Evolutionary conservation across 1,140 invertebrate species (phyloP), one percentile per base, ranked within the genome.

Genomic region (Harpegnathos saltator): DNA sequence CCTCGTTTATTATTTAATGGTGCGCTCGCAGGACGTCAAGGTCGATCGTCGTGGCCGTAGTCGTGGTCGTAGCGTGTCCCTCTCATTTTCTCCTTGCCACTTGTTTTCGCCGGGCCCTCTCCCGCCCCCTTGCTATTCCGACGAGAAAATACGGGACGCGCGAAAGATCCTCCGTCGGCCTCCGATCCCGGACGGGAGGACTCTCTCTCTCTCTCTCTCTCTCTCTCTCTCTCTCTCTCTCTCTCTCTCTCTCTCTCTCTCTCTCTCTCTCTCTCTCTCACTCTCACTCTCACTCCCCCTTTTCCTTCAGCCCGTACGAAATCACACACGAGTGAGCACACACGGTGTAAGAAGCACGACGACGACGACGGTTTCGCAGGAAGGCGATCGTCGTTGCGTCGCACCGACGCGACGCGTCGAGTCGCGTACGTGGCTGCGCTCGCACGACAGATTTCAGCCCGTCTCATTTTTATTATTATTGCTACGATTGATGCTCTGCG

Each of bases 381-480:
- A 7, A 33, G 33, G 33, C 33, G 33, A 33, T 33, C 33, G 33
- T 33, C 7, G 33, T 33, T 33, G 33, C 33, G 33, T 33, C 7
- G 33, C 33, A 33, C 33, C n/a, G n/a, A n/a, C n/a, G 38, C 7
- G 38, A 9, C 38, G 7, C 9, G 29, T 44, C 38, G 22, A 15
- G 11, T 50, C 48, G 11, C 3, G 58, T 62, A n/a, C 12, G 44
- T 15, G 19, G 4, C 0, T 56, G 17, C n/a, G 26, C 29, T 54
- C n/a, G 9, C n/a, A 17, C 24, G 48, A n/a, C n/a, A n/a, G n/a
- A 62, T 50, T 33, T 29, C 61, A 1, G 7, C 7, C 14, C 22
- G 11, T 38, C 11, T 69, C 29, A 56, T 59, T 78, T 7, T 44
- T 69, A 77, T 75, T 72, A 75, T 77, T 88, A 75, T n/a, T n/a